Conservation (phyloP, 2,888 invertebrate genomes). For the Diarsia rubi region DNA sequence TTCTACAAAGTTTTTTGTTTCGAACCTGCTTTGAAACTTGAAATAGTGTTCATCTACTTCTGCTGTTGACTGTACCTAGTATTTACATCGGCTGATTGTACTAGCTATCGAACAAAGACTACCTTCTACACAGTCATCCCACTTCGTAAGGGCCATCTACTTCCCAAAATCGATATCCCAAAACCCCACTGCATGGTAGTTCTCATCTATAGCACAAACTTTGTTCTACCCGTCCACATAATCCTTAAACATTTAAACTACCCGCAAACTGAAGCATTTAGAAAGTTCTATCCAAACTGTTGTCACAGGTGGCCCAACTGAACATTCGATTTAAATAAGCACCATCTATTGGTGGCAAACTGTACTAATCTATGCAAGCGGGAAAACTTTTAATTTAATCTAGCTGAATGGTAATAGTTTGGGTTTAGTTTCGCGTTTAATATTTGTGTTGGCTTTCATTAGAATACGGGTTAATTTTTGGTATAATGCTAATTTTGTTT, state of each 20-base stretch:
- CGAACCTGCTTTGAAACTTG: too few relatives aligned
- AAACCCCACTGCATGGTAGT: slow-evolving; percentile 6
- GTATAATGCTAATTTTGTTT: neutral
- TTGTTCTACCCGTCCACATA: slow-evolving; percentile 11
- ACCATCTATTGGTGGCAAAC: slow-evolving; percentile 48
- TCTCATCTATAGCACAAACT: slow-evolving; percentile 12
- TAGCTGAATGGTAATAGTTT: slow-evolving; percentile 30
- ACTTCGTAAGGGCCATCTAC: neutral
- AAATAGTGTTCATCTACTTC: too few relatives aligned
- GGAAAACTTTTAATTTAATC: slow-evolving; percentile 43
- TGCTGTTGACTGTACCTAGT: too few relatives aligned
- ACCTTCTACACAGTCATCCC: neutral
- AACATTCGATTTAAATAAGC: slow-evolving; percentile 38
- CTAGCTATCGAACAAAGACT: neutral
- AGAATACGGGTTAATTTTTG: neutral
- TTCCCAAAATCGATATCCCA: slow-evolving; percentile 15
- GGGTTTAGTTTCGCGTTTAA: neutral
- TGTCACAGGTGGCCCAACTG: slow-evolving; percentile 50
- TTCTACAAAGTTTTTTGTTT: too few relatives aligned
- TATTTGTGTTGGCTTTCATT: slow-evolving; percentile 19
- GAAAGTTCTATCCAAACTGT: slow-evolving; percentile 37
- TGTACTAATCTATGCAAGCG: slow-evolving; percentile 50
- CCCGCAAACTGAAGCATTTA: slow-evolving; percentile 27
- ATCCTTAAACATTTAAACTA: slow-evolving; percentile 47
- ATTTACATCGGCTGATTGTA: neutral